Evolutionary conservation across 2,113 vertebrate species (phyloP).

Genomic region (Bufo gargarizans): DNA sequence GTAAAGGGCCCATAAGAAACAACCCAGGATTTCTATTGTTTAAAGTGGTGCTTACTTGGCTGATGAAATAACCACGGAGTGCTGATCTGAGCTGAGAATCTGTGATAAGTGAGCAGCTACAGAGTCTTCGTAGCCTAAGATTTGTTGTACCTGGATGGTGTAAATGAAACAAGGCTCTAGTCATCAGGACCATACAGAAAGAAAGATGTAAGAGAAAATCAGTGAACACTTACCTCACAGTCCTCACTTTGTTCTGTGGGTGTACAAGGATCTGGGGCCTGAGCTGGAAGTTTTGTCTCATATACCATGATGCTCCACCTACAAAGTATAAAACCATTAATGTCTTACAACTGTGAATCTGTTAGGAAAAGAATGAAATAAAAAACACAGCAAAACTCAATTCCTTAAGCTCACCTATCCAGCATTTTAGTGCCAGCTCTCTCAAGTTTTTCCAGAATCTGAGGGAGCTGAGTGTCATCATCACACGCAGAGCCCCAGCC

Average conservation of each 20-base stretch:
- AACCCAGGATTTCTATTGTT: neutral
- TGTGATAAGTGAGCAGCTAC: constrained; percentile 95
- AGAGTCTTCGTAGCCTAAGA: constrained; percentile 94
- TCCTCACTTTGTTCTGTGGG: constrained; percentile 89
- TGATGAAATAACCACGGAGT: constrained; percentile 96
- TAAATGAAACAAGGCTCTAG: neutral
- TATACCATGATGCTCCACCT: constrained; percentile 99
- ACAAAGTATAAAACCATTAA: constrained; percentile 4
- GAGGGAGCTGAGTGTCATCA: constrained; percentile 91
- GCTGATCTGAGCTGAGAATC: constrained; percentile 96
- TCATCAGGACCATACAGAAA: neutral
- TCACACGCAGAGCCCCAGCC: constrained; percentile 97
- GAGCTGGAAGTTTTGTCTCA: constrained; percentile 91
- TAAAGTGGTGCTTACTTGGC: constrained; percentile 81
- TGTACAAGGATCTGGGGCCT: constrained; percentile 79
- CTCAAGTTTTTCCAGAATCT: constrained; percentile 97
- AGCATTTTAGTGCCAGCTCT: constrained; percentile 98
- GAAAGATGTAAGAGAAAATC: neutral
- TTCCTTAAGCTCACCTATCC: constrained; percentile 79
- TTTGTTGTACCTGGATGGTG: constrained; percentile 87
- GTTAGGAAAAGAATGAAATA: neutral
- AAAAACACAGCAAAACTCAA: neutral
- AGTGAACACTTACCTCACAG: constrained; percentile 82
- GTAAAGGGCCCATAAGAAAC: neutral
- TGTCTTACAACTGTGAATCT: neutral